A percentile compares a stretch with the other conserved stretches of the same genome.
These are phyloP conservation scores for Atopsyche davidsoni DNA, from an alignment of 1,140 invertebrate genomes.

Conservation along the genomic window DNA sequence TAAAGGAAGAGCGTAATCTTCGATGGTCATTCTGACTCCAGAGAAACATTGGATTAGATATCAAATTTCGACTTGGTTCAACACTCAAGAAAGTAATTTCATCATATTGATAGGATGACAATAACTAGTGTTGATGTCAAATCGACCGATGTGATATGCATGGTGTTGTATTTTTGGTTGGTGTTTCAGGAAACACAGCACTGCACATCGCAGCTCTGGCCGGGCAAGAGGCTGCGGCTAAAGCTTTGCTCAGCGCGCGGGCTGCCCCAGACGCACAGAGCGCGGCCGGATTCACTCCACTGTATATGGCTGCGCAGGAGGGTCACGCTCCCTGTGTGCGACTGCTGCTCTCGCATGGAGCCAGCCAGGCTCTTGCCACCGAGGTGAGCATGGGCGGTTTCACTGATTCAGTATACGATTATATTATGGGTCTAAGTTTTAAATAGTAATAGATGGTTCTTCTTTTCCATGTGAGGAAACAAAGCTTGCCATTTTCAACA, in stretches of 20 bases:
- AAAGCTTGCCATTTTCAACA: too few relatives aligned
- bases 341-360: slow-evolving; percentile 86
- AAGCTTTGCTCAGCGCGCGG: slow-evolving; percentile 79
- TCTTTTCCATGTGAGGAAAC: too few relatives aligned
- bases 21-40: too few relatives aligned
- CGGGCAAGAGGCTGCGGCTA: slow-evolving; percentile 92
- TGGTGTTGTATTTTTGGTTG: not conserved
- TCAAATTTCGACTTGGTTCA: too few relatives aligned
- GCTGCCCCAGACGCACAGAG: slow-evolving; percentile 96
- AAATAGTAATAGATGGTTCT: too few relatives aligned
- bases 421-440: too few relatives aligned
- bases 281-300: slow-evolving; percentile 94
- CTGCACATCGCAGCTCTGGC: slow-evolving; percentile 97
- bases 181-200: slow-evolving; percentile 84
- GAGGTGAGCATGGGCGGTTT: too few relatives aligned
- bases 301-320: slow-evolving; percentile 99
- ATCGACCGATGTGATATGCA: not conserved
- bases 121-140: too few relatives aligned
- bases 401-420: too few relatives aligned
- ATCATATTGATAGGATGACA: not conserved
- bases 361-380: slow-evolving; percentile 93
- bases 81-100: not conserved
- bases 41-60: too few relatives aligned
- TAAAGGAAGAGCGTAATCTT: too few relatives aligned
- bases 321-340: slow-evolving; percentile 94